phyloP scores from a whole-genome alignment of 92 coral and sea anemone genomes.

The Phenganax stokvisi region DNA sequence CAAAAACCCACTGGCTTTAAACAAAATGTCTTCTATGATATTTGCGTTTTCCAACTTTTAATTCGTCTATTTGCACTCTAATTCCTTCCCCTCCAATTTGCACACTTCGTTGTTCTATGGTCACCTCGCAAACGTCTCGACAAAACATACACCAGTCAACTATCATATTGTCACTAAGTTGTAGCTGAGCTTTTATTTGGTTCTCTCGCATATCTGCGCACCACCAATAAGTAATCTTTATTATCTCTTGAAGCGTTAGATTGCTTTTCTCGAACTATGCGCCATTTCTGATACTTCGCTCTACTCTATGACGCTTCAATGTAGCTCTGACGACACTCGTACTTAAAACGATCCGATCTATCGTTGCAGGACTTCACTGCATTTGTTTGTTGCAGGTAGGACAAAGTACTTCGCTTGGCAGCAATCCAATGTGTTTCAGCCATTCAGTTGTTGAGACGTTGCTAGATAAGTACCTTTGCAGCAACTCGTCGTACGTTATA shows the following conservation, averaged over 20 bases:
- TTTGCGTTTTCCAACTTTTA: neutral
- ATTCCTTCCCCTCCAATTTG: neutral
- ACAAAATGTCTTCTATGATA: neutral
- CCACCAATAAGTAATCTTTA: neutral
- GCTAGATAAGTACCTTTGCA: neutral
- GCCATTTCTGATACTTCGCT: too few species aligned
- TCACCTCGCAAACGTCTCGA: neutral
- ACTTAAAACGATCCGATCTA: neutral
- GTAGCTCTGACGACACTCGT: neutral
- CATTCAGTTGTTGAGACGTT: neutral
- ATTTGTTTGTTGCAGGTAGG: neutral
- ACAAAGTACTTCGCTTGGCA: neutral
- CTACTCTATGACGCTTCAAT: neutral
- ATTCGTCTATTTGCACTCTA: neutral
- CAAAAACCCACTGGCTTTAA: neutral
- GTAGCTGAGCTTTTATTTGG: neutral
- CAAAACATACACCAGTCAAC: conserved; percentile 1
- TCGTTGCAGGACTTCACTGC: neutral
- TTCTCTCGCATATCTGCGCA: neutral
- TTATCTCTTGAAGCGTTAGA: too few species aligned
- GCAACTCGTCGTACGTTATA: neutral
- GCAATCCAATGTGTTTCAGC: neutral
- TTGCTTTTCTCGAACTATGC: too few species aligned
- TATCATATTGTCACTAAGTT: neutral
- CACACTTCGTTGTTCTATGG: neutral